Evolutionary conservation across 2,113 vertebrate genomes (phyloP).

Genomic region (Bubalus kerabau): DNA sequence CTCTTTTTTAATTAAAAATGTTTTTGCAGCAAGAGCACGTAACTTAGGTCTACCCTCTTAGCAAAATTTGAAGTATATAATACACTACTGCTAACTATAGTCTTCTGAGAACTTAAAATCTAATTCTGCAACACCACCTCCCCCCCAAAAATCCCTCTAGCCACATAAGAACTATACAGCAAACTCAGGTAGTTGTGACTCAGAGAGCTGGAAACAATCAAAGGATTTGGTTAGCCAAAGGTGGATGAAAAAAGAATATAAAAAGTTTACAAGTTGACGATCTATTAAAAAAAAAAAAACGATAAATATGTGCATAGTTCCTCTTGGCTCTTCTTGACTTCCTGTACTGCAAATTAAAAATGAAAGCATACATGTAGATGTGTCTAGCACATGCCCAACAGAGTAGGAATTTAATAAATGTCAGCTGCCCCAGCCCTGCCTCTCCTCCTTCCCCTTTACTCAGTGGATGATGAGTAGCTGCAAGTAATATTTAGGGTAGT

Average conservation of each 20-base stretch:
- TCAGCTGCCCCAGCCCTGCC: neutral
- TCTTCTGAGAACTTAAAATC: neutral
- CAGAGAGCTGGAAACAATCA: neutral
- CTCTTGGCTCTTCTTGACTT: neutral
- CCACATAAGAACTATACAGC: neutral
- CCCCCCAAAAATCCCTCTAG: neutral
- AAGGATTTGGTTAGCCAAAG: neutral
- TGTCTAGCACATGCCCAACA: neutral
- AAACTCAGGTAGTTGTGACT: neutral
- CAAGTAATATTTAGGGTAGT: neutral
- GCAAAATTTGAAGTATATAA: neutral
- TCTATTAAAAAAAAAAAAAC: neutral
- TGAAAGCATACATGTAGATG: neutral
- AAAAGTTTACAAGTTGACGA: neutral
- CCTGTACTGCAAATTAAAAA: neutral
- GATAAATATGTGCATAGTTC: accelerated
- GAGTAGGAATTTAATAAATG: neutral
- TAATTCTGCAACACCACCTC: neutral
- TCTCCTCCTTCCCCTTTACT: neutral
- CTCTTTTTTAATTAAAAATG: neutral
- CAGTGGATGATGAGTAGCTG: neutral
- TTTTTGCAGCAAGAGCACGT: neutral
- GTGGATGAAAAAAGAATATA: neutral
- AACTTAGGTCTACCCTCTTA: neutral
- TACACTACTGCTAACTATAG: neutral